Percentiles rank a stretch among this genome's conserved stretches.
phyloP scores from a whole-genome alignment of 2,797 vertebrate genomes.

The Mustela erminea region DNA sequence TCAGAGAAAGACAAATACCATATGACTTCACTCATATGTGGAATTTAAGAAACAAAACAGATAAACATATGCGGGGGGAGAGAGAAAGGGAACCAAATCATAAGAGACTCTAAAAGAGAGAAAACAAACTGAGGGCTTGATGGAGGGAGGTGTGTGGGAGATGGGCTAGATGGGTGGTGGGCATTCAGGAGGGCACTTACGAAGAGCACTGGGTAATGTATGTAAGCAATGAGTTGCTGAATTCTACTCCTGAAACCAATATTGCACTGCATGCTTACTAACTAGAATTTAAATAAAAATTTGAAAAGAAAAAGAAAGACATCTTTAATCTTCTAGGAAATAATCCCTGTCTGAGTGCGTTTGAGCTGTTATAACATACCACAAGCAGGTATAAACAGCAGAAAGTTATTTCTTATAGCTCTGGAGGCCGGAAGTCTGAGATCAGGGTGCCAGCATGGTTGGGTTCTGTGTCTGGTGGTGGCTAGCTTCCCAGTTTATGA shows the following conservation, averaged over 20 bases:
- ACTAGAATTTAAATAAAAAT: background rate
- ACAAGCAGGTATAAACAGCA: background rate
- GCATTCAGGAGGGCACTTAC: background rate
- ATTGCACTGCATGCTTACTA: background rate
- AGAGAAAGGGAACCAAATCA: background rate
- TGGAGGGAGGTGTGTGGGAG: background rate
- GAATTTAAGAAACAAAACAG: background rate
- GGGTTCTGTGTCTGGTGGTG: background rate
- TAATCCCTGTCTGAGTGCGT: background rate
- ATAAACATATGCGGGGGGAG: background rate
- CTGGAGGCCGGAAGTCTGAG: background rate
- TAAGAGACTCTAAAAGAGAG: background rate
- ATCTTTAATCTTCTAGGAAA: background rate
- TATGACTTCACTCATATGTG: background rate
- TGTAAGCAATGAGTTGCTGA: background rate
- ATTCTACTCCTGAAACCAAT: background rate
- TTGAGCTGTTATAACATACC: background rate
- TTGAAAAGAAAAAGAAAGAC: background rate
- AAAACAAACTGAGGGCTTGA: background rate
- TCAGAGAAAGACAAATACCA: background rate
- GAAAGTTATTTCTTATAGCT: background rate
- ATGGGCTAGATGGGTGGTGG: too few species aligned
- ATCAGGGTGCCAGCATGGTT: background rate
- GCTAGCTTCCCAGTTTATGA: background rate
- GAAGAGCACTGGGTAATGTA: background rate